phyloP scores from a whole-genome alignment of 2,113 vertebrate genomes.

The Patagioenas fasciata region DNA sequence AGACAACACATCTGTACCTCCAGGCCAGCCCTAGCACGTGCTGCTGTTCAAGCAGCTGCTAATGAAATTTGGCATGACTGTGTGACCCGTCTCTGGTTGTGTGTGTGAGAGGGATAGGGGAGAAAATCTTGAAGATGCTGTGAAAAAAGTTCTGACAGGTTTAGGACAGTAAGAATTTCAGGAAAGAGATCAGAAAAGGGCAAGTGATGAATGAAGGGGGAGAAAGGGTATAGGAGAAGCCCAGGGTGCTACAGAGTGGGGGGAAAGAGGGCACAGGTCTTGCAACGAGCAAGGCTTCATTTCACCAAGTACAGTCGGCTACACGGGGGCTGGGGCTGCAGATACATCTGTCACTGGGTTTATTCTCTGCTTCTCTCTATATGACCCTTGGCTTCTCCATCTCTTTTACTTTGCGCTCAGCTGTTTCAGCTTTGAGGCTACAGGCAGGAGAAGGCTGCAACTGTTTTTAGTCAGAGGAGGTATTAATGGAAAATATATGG shows the following conservation, averaged over 20 bases:
- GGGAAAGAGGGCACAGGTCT: neutral
- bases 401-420: neutral
- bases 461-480: neutral
- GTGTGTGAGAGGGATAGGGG: neutral
- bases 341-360: neutral
- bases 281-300: neutral
- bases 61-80: neutral
- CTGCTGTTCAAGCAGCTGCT: neutral
- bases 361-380: neutral
- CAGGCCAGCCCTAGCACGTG: neutral
- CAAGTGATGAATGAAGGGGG: neutral
- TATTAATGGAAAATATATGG: neutral
- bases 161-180: neutral
- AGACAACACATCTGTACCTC: neutral
- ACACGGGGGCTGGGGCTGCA: neutral
- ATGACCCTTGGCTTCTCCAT: neutral
- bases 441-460: neutral
- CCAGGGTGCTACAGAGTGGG: neutral
- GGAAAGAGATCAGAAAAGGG: neutral
- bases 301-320: neutral
- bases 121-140: neutral
- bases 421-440: neutral
- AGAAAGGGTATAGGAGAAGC: neutral
- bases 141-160: neutral
- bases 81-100: accelerated